Evolutionary conservation across 2,797 vertebrate genomes (phyloP), one percentile per base, ranked within the genome.

Genomic region (Propithecus deckenii): DNA sequence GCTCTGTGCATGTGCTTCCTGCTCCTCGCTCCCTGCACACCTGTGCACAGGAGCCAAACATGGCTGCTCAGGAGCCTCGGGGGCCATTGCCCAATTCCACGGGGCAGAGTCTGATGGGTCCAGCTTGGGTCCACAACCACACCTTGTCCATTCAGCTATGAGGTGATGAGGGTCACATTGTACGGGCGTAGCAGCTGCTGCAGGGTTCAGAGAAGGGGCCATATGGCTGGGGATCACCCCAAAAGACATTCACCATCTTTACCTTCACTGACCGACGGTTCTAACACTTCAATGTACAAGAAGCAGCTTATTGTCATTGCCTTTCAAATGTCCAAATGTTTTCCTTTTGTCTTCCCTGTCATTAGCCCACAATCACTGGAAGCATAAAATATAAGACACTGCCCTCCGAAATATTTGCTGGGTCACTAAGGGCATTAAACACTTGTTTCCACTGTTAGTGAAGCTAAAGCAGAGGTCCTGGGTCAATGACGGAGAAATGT

Each of bases 351-450:
- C 80, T 94, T 87, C 76, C 74, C 71, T 87, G 72, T 94, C 78
- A 69, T 76, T 89, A 84, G n/a, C 61, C 25, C 25, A 43, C 38
- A 32, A 18, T 83, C 55, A 41, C 32, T 75, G 18, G 86, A 80
- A 86, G 57, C 81, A 35, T 71, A 57, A 91, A 74, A 32, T 57
- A 41, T 28, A 78, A 89, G 35, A 85, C 52, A 30, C 71, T 38
- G n/a, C 55, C 69, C 28, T 94, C 35, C 35, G 87, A 95, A 93
- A 88, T 91, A 55, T 72, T 43, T 72, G 46, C 84, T 85, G 84
- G 96, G 95, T 94, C 89, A 89, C 57, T n/a, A 20, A 86, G 92
- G 92, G 76, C 91, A 95, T 67, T 38, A 80, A 94, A 87, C 89
- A 95, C 52, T 76, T 91, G 93, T 93, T 97, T 95, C 96, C 93